Evolutionary conservation across 2,888 invertebrate genomes (phyloP), one percentile per base, ranked within the genome.

Genomic region (Orthonevra nobilis): DNA sequence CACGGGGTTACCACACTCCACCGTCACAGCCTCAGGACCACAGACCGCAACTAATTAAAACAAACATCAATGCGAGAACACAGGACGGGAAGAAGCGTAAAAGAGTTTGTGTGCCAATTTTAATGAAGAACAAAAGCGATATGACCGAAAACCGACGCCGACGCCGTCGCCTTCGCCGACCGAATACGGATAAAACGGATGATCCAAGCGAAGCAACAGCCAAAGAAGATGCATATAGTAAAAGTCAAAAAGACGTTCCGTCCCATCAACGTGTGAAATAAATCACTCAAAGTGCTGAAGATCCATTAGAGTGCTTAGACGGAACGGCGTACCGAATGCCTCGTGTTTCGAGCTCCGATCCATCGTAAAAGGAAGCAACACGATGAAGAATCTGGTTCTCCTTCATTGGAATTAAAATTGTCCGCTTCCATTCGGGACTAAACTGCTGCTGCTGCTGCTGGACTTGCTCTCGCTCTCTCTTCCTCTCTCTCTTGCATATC

Each of bases 181-280:
- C 3, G 23, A 23, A 5, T 4, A 5, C 23, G 23, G 23, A 44
- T 42, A 30, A 40, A 30, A 10, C 28, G 42, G 26, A 46, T 14
- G 17, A 36, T n/a, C 12, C 23, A 3, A 12, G 64, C 40, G 12
- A 36, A 26, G 26, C 7, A 14, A 6, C 17, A 14, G 26, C 32
- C 17, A 32, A 73, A 28, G 46, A 56, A 61, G 66, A 73, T 66
- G 79, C 66, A 66, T 66, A 79, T 72, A 79, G 73, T 79, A 79
- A 79, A 79, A 73, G 79, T 73, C 79, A 79, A 73, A 73, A 73
- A 79, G 66, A 79, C 50, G 79, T 73, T 87, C 87, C 86, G 86
- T 87, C 86, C 86, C 87, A 87, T 86, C 87, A 87, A 87, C 86
- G 87, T 87, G 87, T 87, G 87, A 87, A 87, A 87, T 87, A 87